Percentiles rank a stretch among this genome's conserved stretches.
Evolutionary conservation across 2,797 vertebrate genomes (phyloP).

Genomic region (Sandelia bainsii): DNA sequence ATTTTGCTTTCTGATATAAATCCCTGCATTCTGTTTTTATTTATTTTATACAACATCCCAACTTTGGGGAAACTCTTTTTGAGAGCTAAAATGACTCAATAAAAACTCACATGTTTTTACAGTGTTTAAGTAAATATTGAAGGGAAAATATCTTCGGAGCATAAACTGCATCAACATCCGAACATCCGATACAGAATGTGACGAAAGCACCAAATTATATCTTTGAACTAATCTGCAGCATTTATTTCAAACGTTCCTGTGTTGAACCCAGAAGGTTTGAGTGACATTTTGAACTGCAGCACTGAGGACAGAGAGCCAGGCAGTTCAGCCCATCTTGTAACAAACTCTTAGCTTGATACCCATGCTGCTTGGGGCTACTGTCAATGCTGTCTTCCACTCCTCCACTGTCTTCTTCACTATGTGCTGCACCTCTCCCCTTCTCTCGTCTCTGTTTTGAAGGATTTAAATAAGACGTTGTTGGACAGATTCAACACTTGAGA

Average conservation of each 20-base stretch:
- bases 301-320: constrained; percentile 41
- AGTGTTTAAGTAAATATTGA: neutral
- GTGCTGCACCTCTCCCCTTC: constrained; percentile 21
- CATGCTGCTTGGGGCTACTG: constrained; percentile 53
- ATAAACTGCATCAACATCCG: neutral
- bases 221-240: neutral
- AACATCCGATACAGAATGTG: neutral
- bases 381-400: constrained; percentile 52
- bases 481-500: constrained; percentile 28
- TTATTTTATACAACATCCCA: too few relatives aligned
- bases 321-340: constrained; percentile 39
- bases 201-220: constrained; percentile 1
- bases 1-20: too few relatives aligned
- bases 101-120: neutral
- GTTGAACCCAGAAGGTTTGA: constrained; percentile 14
- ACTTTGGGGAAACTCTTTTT: too few relatives aligned
- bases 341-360: constrained; percentile 59
- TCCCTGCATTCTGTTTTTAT: too few relatives aligned
- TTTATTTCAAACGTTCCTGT: constrained; percentile 1
- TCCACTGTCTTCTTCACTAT: constrained; percentile 34
- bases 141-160: neutral
- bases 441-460: constrained; percentile 39
- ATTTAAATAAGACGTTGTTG: constrained; percentile 25
- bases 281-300: constrained; percentile 39
- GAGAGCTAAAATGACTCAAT: neutral